These are phyloP conservation scores for Apodemus speciosus DNA, from an alignment of 2,113 vertebrate species.

Conservation along the genomic window DNA sequence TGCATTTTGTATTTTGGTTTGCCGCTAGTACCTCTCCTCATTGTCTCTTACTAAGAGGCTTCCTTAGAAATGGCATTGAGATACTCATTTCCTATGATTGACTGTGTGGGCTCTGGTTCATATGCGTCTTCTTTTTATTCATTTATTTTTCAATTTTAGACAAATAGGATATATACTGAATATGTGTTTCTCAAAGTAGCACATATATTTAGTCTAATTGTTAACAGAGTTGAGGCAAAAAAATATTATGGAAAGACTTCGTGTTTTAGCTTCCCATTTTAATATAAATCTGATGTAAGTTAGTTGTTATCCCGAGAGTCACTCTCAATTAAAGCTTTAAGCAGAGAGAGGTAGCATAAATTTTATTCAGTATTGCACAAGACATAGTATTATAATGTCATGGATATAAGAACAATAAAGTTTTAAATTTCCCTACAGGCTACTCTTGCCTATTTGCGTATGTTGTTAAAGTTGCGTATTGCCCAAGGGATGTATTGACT, in stretches of 20 bases:
- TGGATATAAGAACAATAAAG: conserved; percentile 64
- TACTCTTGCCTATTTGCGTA: conserved; percentile 43
- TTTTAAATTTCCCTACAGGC: conserved; percentile 72
- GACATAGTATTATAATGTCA: conserved; percentile 59
- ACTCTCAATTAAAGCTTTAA: conserved; percentile 61
- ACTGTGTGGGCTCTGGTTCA: not conserved
- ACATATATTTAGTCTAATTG: not conserved
- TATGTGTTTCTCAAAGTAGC: not conserved
- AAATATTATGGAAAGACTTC: conserved; percentile 46
- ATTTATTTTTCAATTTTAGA: conserved; percentile 39
- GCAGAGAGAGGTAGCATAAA: conserved; percentile 58
- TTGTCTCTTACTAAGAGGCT: not conserved
- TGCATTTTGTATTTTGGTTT: conserved; percentile 23
- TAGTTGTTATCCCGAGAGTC: conserved; percentile 35
- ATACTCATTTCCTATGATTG: not conserved
- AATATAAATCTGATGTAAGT: conserved; percentile 53
- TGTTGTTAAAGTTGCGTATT: conserved; percentile 53
- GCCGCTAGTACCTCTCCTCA: not conserved
- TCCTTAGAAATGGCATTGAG: not conserved
- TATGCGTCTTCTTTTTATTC: not conserved
- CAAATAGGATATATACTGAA: not conserved
- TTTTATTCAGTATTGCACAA: conserved; percentile 43
- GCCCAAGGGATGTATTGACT: conserved; percentile 34
- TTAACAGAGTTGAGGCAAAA: conserved; percentile 7
- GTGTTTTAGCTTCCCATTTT: not conserved